These are phyloP conservation scores for Cyprinodon diabolis DNA, from an alignment of 2,797 vertebrate species.

Conservation along the genomic window DNA sequence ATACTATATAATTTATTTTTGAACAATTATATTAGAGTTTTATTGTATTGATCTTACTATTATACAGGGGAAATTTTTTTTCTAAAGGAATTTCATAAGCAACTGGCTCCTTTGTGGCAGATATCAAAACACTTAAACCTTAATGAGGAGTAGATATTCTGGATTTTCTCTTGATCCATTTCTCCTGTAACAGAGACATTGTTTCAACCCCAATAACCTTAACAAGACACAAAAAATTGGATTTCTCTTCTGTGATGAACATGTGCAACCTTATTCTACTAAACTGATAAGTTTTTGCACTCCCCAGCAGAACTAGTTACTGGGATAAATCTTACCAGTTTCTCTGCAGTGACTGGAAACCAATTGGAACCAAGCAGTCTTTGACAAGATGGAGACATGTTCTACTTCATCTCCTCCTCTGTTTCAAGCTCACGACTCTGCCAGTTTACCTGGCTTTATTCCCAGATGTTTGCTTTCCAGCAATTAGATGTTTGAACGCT, in stretches of 20 bases:
- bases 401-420: conserved; percentile 71
- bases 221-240: conserved; percentile 69
- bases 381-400: conserved; percentile 69
- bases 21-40: background rate
- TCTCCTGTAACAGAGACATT: conserved; percentile 46
- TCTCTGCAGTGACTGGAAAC: conserved; percentile 60
- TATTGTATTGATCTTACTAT: background rate
- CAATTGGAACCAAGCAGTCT: conserved; percentile 49
- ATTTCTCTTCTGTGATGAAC: conserved; percentile 70
- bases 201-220: conserved; percentile 62
- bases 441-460: conserved; percentile 74
- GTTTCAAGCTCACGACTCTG: conserved; percentile 60
- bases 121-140: background rate
- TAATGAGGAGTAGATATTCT: background rate
- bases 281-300: conserved; percentile 41
- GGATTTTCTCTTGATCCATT: conserved; percentile 33
- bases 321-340: conserved; percentile 59
- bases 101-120: background rate
- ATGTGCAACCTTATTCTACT: conserved; percentile 69
- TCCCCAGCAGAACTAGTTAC: conserved; percentile 61
- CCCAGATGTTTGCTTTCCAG: conserved; percentile 74
- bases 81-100: background rate
- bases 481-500: conserved; percentile 72
- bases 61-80: background rate
- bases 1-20: too few relatives aligned